Evolutionary conservation across 2,797 vertebrate species (phyloP).

Genomic region (Sebastes diaconus): DNA sequence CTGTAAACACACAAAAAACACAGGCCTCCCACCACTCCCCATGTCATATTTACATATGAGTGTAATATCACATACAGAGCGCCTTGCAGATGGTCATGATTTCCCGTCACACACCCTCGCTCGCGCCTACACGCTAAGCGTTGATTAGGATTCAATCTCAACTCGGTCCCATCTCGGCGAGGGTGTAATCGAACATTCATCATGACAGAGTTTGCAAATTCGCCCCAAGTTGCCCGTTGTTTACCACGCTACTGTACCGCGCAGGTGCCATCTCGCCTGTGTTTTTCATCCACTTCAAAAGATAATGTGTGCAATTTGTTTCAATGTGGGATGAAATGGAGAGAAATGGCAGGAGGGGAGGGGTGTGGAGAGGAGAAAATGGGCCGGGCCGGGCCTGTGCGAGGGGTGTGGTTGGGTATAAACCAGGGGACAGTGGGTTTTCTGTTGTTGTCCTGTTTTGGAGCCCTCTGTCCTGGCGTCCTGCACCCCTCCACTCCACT

Average conservation of each 20-base stretch:
- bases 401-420: slow-evolving; percentile 84
- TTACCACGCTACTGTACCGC: slow-evolving; percentile 5
- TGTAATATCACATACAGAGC: slow-evolving; percentile 12
- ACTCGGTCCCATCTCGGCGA: slow-evolving; percentile 9
- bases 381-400: slow-evolving; percentile 53
- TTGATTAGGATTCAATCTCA: slow-evolving; percentile 41
- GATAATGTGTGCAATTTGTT: slow-evolving; percentile 39
- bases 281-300: slow-evolving; percentile 31
- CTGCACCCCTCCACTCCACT: slow-evolving; percentile 47
- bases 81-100: slow-evolving; percentile 24
- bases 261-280: slow-evolving; percentile 31
- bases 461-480: slow-evolving; percentile 68
- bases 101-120: background rate
- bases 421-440: slow-evolving; percentile 71
- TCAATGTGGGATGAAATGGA: slow-evolving; percentile 20
- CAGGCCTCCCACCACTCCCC: background rate
- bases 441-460: slow-evolving; percentile 72
- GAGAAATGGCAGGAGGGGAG: slow-evolving; percentile 9
- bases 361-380: slow-evolving; percentile 35
- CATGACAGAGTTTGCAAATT: slow-evolving; percentile 17
- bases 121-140: background rate
- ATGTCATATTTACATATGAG: slow-evolving; percentile 43
- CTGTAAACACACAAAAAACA: slow-evolving; percentile 30
- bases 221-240: slow-evolving; percentile 38
- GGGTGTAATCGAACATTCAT: slow-evolving; percentile 41